phyloP scores from a whole-genome alignment of 2,888 invertebrate genomes.

The Scaptomyza tumidula region DNA sequence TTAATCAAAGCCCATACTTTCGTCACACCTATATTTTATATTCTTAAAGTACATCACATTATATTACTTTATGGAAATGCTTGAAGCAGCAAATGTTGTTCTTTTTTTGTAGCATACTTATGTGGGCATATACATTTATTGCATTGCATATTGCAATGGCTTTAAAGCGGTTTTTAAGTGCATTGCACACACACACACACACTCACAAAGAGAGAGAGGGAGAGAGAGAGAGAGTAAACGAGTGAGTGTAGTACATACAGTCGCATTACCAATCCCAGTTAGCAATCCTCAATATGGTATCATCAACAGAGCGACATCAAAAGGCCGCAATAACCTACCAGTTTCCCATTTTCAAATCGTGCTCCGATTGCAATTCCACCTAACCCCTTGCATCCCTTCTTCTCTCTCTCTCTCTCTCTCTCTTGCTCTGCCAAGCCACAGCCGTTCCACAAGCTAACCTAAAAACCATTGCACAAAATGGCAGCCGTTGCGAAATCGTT shows the following conservation, averaged over 20 bases:
- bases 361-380: conserved; percentile 40
- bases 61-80: neutral
- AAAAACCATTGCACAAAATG: conserved; percentile 46
- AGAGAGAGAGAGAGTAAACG: neutral
- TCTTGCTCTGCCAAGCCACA: too few species aligned
- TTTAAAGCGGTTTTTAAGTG: conserved; percentile 52
- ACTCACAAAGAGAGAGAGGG: neutral
- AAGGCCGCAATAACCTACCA: conserved; percentile 48
- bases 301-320: conserved; percentile 42
- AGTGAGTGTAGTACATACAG: conserved; percentile 1
- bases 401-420: too few species aligned
- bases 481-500: conserved; percentile 44
- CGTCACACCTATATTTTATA: too few species aligned
- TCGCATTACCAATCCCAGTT: conserved; percentile 37
- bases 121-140: conserved; percentile 6
- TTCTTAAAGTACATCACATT: neutral
- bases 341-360: conserved; percentile 44
- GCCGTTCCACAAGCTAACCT: conserved; percentile 3
- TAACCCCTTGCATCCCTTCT: neutral
- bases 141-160: conserved; percentile 18
- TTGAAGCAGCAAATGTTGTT: neutral
- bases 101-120: conserved; percentile 8
- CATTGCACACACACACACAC: conserved; percentile 10
- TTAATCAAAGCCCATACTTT: too few species aligned
- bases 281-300: conserved; percentile 31